Evolutionary conservation across 1,140 invertebrate species (phyloP).

Genomic region (Drosophila auraria): DNA sequence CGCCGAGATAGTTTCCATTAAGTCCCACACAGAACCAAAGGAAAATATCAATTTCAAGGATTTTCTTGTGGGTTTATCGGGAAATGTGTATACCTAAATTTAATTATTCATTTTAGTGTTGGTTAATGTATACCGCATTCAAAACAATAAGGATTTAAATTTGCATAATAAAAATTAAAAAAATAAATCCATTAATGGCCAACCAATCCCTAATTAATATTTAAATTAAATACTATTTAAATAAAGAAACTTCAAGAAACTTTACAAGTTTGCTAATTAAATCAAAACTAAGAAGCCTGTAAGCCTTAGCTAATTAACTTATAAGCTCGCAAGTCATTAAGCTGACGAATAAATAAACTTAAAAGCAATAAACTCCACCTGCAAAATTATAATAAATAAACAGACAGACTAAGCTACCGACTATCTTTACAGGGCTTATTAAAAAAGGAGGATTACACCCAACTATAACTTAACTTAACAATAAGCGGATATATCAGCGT

Average conservation of each 20-base stretch:
- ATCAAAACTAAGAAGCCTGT: not conserved
- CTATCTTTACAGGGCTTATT: not conserved
- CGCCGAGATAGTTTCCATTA: constrained; percentile 17
- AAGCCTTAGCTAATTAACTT: not conserved
- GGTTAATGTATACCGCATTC: too few species aligned
- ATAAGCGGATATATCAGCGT: not conserved
- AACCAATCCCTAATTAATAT: not conserved
- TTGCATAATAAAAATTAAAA: not conserved
- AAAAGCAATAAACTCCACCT: not conserved
- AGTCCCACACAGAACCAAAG: too few species aligned
- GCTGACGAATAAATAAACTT: not conserved
- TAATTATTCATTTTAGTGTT: too few species aligned
- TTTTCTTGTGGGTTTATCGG: not conserved
- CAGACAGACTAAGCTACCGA: not conserved
- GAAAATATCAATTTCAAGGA: not conserved
- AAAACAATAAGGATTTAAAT: not conserved
- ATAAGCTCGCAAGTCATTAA: not conserved
- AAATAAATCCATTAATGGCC: too few species aligned
- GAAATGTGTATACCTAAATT: not conserved
- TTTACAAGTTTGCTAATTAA: not conserved
- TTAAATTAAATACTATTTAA: not conserved
- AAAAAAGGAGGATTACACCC: not conserved
- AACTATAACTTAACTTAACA: not conserved
- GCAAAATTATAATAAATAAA: not conserved
- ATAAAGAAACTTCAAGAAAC: not conserved